A percentile compares a stretch with the other conserved stretches of the same genome.
phyloP scores from a whole-genome alignment of 2,888 invertebrate species.

The Nasonia oneida region DNA sequence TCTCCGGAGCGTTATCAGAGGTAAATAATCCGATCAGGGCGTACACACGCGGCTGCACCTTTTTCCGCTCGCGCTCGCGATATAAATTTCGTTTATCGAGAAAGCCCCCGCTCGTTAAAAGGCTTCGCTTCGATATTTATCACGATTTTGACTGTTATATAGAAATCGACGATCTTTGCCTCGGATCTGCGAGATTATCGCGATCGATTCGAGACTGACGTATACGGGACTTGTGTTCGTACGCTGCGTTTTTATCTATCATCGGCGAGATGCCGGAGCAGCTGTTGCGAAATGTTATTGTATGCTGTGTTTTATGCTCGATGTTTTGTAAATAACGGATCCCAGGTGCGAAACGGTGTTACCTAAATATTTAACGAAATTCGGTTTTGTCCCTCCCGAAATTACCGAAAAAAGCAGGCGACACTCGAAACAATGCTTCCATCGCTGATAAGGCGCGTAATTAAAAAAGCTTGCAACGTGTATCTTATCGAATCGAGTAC shows the following conservation, averaged over 20 bases:
- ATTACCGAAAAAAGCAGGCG: no score
- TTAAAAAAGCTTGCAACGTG: no score
- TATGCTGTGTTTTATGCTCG: neutral
- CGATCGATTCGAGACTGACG: neutral
- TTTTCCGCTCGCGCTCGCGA: neutral
- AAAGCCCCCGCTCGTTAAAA: neutral
- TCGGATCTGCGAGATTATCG: neutral
- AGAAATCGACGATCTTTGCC: neutral
- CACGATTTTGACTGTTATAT: neutral
- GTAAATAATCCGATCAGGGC: constrained; percentile 16
- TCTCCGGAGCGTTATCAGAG: constrained; percentile 12
- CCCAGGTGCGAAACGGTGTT: neutral
- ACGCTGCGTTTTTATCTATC: neutral
- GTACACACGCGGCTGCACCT: constrained; percentile 21
- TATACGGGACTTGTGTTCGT: neutral
- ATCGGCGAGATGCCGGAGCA: neutral
- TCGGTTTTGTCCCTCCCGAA: neutral
- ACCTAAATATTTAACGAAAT: neutral
- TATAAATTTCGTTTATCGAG: constrained; percentile 43
- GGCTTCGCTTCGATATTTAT: neutral
- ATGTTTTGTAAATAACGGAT: neutral
- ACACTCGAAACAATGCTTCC: no score
- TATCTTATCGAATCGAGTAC: no score
- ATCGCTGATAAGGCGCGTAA: no score
- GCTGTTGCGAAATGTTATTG: neutral